These are phyloP conservation scores for Brenthis ino DNA, from an alignment of 2,888 invertebrate genomes.

Conservation along the genomic window DNA sequence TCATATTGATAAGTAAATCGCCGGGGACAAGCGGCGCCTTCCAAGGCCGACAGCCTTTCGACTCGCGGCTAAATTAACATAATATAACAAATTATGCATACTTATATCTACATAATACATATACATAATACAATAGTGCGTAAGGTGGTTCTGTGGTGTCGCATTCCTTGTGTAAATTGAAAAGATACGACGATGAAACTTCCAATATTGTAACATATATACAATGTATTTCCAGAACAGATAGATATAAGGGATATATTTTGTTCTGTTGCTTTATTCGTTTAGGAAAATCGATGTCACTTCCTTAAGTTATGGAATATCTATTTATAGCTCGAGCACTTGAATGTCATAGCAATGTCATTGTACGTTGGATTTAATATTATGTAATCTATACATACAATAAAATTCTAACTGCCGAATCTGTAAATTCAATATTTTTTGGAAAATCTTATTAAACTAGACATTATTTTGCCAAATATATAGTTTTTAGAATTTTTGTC, in stretches of 20 bases:
- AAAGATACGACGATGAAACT: not conserved
- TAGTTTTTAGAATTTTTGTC: too few species aligned
- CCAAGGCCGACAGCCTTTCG: slow-evolving; percentile 75
- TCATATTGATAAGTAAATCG: slow-evolving; percentile 34
- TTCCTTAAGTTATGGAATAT: slow-evolving; percentile 18
- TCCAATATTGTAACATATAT: not conserved
- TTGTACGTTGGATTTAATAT: not conserved
- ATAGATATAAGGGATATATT: not conserved
- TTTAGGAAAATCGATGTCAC: slow-evolving; percentile 18
- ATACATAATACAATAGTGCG: slow-evolving; percentile 22
- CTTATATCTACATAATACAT: slow-evolving; percentile 24
- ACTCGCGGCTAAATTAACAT: slow-evolving; percentile 65
- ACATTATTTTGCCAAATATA: too few species aligned
- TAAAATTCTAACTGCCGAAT: too few species aligned
- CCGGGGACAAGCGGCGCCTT: slow-evolving; percentile 54
- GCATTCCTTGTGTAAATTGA: slow-evolving; percentile 32
- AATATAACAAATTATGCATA: slow-evolving; percentile 63
- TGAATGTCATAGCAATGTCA: slow-evolving; percentile 16
- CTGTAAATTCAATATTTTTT: too few species aligned
- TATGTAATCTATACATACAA: not conserved
- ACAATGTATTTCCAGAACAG: not conserved
- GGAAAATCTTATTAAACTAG: too few species aligned
- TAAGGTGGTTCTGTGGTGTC: slow-evolving; percentile 26
- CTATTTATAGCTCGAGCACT: slow-evolving; percentile 13
- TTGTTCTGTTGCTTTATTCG: not conserved